Base-by-base conservation (phyloP, 2,113 vertebrate genomes). In the Poeciliopsis occidentalis region DNA sequence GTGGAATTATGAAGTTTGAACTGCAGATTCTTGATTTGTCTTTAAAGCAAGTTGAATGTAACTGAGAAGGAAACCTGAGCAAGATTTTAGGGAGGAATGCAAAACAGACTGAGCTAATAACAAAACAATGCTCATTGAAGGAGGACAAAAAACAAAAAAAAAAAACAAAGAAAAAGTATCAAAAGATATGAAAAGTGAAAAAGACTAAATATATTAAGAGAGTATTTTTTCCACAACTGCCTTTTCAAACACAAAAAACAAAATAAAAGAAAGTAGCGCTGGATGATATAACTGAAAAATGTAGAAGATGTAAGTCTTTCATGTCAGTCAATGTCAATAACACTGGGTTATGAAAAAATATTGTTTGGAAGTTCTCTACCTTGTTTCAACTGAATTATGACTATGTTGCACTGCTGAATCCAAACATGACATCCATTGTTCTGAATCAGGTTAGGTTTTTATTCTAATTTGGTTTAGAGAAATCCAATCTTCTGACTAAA, bases 131-230 rank as follows among this genome's bases (percentile, higher is more conserved):
- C 19, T 54, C 19, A 54, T 11, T 0, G 19, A 22, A 51, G 19
- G 47, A 51, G 19, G 47, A 17, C 47, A 41, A 51, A 32, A 4
- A 30, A 17, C 47, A 41, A 51, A 32, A 4, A 30, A 32, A 32
- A 54, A n/a, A 24, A 15, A 15, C 17, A 1, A 54, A 3, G n/a
- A 54, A 54, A 54, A 54, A 54, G 7, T 10, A 24, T 3, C 24
- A 39, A 26, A 31, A 7, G 34, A 60, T 22, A 27, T 29, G 13
- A 69, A 19, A 19, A 62, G 67, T 31, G 73, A 65, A 72, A 76
- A 3, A 8, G 6, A 57, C 7, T 57, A n/a, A 57, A 57, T 2
- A 37, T 27, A 4, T 60, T 60, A 11, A 47, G 13, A 4, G 60
- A 60, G 44, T 32, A 29, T 63, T 26, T 77, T 34, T 44, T 8